Conservation (phyloP, 2,888 invertebrate genomes). For the Fissipunctia ypsillon region DNA sequence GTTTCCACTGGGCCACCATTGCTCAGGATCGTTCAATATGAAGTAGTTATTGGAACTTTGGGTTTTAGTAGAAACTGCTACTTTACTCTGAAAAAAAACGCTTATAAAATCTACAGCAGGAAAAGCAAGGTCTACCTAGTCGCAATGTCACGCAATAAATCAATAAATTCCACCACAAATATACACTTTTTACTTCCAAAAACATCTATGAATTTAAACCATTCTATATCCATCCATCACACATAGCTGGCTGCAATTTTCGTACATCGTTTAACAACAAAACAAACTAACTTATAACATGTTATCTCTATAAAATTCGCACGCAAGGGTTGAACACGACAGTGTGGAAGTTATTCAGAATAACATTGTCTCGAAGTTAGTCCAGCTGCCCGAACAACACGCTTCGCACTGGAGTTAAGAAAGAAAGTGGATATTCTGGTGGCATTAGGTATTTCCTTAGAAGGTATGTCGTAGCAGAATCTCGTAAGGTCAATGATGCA, state of each 20-base stretch:
- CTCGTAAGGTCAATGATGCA: neutral
- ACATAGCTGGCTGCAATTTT: conserved; percentile 31
- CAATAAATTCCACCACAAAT: neutral
- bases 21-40: neutral
- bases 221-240: conserved; percentile 3
- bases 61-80: neutral
- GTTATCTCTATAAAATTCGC: conserved; percentile 67
- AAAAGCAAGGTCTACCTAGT: neutral
- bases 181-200: neutral
- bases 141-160: neutral
- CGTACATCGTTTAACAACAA: conserved; percentile 39
- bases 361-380: conserved; percentile 65
- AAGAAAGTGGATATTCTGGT: conserved; percentile 24
- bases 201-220: neutral
- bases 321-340: conserved; percentile 64
- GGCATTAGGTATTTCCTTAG: no score
- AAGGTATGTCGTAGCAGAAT: neutral
- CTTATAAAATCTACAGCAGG: neutral
- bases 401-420: conserved; percentile 26
- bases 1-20: no score
- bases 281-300: conserved; percentile 53
- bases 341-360: conserved; percentile 65
- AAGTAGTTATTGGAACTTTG: neutral
- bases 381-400: conserved; percentile 59
- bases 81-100: neutral